Percentiles rank a stretch among this genome's conserved stretches.
Evolutionary conservation across 2,888 invertebrate genomes (phyloP).

Genomic region (Euzophera pinguis): DNA sequence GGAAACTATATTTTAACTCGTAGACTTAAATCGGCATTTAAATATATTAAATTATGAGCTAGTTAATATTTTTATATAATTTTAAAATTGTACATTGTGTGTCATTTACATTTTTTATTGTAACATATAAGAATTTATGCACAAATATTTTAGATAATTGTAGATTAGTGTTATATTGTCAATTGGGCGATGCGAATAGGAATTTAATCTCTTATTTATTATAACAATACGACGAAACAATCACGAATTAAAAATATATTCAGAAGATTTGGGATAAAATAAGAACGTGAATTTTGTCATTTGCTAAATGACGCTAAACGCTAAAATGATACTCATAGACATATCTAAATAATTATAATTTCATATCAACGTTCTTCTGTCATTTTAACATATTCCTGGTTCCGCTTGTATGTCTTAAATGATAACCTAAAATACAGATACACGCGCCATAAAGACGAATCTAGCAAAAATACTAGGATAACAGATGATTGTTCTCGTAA

Average conservation of each 20-base stretch:
- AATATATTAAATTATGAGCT: constrained; percentile 19
- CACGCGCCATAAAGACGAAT: too few species aligned
- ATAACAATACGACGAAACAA: not conserved
- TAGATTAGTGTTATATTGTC: not conserved
- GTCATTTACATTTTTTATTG: constrained; percentile 44
- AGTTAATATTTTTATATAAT: constrained; percentile 21
- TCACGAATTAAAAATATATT: not conserved
- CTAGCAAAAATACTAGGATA: too few species aligned
- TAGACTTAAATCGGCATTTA: constrained; percentile 56
- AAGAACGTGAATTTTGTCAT: too few species aligned
- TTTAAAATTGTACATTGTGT: constrained; percentile 49
- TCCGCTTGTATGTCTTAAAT: too few species aligned
- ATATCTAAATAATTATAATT: too few species aligned
- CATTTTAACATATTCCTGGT: too few species aligned
- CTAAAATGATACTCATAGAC: too few species aligned
- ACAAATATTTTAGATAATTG: constrained; percentile 17
- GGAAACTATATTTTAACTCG: not conserved
- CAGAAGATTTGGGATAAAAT: too few species aligned
- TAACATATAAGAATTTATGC: constrained; percentile 19
- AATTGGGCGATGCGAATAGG: not conserved
- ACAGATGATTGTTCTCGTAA: too few species aligned
- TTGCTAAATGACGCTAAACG: too few species aligned
- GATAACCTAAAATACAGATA: too few species aligned
- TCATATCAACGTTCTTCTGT: too few species aligned
- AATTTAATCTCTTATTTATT: not conserved